Evolutionary conservation across 2,888 invertebrate species (phyloP), one percentile per base, ranked within the genome.

Genomic region (Lordiphosa fenestrarum): DNA sequence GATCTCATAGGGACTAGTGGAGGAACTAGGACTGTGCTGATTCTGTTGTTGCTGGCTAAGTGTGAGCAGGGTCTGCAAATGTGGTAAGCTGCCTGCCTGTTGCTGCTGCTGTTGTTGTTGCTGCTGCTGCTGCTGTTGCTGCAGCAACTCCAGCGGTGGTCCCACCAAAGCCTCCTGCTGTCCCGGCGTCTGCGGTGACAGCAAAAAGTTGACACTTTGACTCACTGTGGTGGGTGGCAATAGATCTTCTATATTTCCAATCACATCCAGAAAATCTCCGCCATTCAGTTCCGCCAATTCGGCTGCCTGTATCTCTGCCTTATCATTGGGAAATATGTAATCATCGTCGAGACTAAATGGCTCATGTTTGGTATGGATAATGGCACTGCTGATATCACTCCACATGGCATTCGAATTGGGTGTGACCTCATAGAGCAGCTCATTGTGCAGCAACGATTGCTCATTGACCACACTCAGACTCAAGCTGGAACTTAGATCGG

Each of bases 291-390:
- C 96, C 0, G 95, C 95, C 53, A 97, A 91, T 65, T 96, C 96
- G 0, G 96, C 94, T 3, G 95, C 84, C 88, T 95, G 93, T 76
- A 96, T 94, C 90, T 96, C 96, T 37, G 95, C 93, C 90, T 96
- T 95, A 88, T 96, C 96, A 53, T 96, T 95, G 91, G 95, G 94
- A 88, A 96, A 95, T 80, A 96, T 95, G 86, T 96, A 96, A 86
- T 96, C 96, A 83, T 96, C 96, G 84, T 96, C 96, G 93, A 95
- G 94, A 88, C 93, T 94, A 78, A 94, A 93, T 9, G 93, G 91
- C 76, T 94, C 94, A 48, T 88, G 73, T 80, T 90, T 90, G 52
- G 89, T 88, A 40, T 90, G 85, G 4, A 90, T 90, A 69, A 90
- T 88, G 65, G 89, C 88, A 71, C 85, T 87, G 65, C 87, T 86